phyloP scores from a whole-genome alignment of 2,888 invertebrate genomes.

The Nyleta sp. region DNA sequence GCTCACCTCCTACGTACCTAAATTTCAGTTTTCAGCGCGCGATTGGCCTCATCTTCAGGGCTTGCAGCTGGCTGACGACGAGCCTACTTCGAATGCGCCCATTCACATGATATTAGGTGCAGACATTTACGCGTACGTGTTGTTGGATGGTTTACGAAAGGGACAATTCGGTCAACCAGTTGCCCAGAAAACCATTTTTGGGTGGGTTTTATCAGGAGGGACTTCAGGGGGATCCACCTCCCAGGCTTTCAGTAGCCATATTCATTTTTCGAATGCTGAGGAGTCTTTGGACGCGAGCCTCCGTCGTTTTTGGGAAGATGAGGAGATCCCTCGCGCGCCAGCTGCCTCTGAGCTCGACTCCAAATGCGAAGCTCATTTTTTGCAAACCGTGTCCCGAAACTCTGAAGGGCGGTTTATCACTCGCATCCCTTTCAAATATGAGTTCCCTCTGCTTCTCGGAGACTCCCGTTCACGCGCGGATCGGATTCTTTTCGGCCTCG shows the following conservation, averaged over 20 bases:
- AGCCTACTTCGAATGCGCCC: background rate
- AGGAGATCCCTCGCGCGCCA: background rate
- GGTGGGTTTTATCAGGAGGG: background rate
- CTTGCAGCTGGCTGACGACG: conserved; percentile 4
- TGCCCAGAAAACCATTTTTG: conserved; percentile 2
- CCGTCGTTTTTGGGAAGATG: conserved; percentile 2
- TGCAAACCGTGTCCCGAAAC: background rate
- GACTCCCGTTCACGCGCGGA: background rate
- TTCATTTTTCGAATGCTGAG: background rate
- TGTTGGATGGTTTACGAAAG: background rate
- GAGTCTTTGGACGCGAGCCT: background rate
- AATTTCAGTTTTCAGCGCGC: background rate
- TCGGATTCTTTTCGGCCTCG: background rate
- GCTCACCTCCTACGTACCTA: conserved; percentile 8
- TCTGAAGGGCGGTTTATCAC: background rate
- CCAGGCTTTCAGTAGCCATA: background rate
- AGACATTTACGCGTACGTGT: background rate
- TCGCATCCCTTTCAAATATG: background rate
- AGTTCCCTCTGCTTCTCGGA: background rate
- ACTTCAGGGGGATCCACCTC: background rate
- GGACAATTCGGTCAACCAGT: background rate
- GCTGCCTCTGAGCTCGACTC: background rate
- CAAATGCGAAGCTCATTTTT: background rate
- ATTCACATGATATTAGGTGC: conserved; percentile 2
- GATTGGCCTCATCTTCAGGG: conserved; percentile 18